Evolutionary conservation across 35 echinoderm and acorn worm genomes (phyloP).

Genomic region (Nesometra sesokonis): DNA sequence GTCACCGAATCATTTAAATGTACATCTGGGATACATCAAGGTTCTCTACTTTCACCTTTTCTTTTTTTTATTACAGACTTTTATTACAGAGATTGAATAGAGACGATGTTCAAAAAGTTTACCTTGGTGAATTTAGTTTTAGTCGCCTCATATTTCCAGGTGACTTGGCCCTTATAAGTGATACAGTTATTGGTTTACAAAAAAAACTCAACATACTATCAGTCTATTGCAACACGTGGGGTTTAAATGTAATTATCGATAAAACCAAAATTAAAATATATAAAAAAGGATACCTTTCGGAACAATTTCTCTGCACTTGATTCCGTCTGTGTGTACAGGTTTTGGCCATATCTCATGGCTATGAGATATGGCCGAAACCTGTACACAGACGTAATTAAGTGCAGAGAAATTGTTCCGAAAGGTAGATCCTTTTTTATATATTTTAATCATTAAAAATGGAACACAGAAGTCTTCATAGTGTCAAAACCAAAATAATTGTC

Average conservation of each 20-base stretch:
- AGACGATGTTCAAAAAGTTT: background rate
- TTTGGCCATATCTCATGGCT: no score
- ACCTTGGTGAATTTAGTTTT: background rate
- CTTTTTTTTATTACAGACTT: background rate
- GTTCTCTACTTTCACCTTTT: background rate
- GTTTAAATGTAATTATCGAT: conserved; percentile 1
- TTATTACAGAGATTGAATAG: background rate
- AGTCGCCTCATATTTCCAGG: conserved; percentile 15
- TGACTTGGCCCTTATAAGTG: conserved; percentile 7
- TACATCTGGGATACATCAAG: background rate
- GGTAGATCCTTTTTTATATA: no score
- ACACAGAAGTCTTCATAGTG: no score
- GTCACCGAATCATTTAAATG: background rate
- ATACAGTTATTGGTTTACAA: conserved; percentile 11
- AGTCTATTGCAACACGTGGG: conserved; percentile 1
- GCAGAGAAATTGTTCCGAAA: no score
- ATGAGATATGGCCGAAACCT: no score
- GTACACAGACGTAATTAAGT: no score
- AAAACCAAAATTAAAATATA: conserved; percentile 34
- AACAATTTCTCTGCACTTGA: no score
- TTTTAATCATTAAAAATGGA: no score
- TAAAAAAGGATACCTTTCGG: no score
- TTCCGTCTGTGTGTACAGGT: no score
- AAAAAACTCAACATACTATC: background rate
- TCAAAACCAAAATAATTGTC: conserved; percentile 30